These are phyloP conservation scores for Chymomyza fuscimana DNA, from an alignment of 2,888 invertebrate genomes.

Conservation along the genomic window DNA sequence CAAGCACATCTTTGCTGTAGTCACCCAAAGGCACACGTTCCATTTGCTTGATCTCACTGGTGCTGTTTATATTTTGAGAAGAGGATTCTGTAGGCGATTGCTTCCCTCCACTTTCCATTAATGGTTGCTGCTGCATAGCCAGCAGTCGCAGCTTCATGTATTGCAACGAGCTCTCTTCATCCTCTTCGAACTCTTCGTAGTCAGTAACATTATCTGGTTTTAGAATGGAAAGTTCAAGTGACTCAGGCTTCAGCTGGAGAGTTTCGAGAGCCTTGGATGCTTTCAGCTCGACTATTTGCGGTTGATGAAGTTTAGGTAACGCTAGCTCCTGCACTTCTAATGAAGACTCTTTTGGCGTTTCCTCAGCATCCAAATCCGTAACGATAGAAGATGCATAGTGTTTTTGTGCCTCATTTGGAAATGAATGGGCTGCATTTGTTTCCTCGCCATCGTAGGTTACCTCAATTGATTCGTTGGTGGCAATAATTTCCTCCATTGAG, in stretches of 20 bases:
- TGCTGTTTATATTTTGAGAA: slow-evolving; percentile 18
- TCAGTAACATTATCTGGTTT: slow-evolving; percentile 29
- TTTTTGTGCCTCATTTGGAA: neutral
- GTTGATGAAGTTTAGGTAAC: slow-evolving; percentile 34
- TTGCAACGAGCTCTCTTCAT: slow-evolving; percentile 71
- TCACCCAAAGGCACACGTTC: slow-evolving; percentile 76
- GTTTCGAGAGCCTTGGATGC: slow-evolving; percentile 32
- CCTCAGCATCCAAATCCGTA: slow-evolving; percentile 62
- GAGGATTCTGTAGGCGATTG: slow-evolving; percentile 45
- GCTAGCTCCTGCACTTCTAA: slow-evolving; percentile 22
- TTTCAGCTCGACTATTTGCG: slow-evolving; percentile 52
- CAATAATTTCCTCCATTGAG: slow-evolving; percentile 76
- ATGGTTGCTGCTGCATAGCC: slow-evolving; percentile 64
- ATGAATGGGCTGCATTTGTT: slow-evolving; percentile 18
- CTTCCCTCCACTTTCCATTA: slow-evolving; percentile 29
- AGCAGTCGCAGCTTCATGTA: slow-evolving; percentile 75
- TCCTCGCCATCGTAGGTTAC: slow-evolving; percentile 71
- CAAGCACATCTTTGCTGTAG: slow-evolving; percentile 77
- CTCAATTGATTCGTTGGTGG: slow-evolving; percentile 76
- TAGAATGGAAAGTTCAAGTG: slow-evolving; percentile 39
- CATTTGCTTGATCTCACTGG: slow-evolving; percentile 75
- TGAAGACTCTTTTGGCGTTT: neutral
- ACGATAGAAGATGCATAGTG: slow-evolving; percentile 38
- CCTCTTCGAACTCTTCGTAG: slow-evolving; percentile 56
- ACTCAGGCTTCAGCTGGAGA: slow-evolving; percentile 51